Base-by-base conservation (phyloP, 1,140 invertebrate species). In the Pteromalus puparum region DNA sequence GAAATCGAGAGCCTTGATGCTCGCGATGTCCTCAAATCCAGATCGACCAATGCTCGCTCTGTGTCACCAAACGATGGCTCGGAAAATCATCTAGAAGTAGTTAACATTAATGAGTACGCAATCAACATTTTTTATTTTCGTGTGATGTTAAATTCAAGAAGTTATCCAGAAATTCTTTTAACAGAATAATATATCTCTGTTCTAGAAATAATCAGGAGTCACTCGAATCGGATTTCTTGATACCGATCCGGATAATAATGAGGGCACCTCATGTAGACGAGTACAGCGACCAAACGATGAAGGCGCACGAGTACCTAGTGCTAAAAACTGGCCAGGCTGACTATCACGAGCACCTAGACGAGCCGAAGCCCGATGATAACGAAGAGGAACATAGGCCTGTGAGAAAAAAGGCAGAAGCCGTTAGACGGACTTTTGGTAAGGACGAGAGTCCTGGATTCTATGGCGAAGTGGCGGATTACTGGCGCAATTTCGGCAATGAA, bases 381-480 rank as follows among this genome's bases (percentile, higher is more conserved):
- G 65, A 77, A 18, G 13, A 76, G 3, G 28, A 77, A 13, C 6
- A 30, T 15, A 30, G 7, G 21, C 12, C 13, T 18, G 7, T 72
- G 2, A 48, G 3, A 21, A 65, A 75, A n/a, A 65, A 82, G 12
- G 73, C 46, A 3, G 46, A 75, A 6, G 46, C 73, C 13, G 28
- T 72, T n/a, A 78, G 67, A 24, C 24, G 21, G 12, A 80, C 85
- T 30, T 89, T 87, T 21, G 86, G 68, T 18, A 82, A 81, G 26
- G 86, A 91, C 30, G 90, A 92, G 74, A 90, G 88, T 61, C 90
- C 91, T 12, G 90, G 91, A 68, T 61, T 90, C 13, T 91, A 89
- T 77, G 91, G 90, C 7, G 90, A 91, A 87, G 83, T 90, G 13
- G 86, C 87, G 1, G 89, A 90, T 82, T 91, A 88, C 80, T 91